Conservation (phyloP, 2,113 vertebrate genomes). For the Triplophysa tibetana region DNA sequence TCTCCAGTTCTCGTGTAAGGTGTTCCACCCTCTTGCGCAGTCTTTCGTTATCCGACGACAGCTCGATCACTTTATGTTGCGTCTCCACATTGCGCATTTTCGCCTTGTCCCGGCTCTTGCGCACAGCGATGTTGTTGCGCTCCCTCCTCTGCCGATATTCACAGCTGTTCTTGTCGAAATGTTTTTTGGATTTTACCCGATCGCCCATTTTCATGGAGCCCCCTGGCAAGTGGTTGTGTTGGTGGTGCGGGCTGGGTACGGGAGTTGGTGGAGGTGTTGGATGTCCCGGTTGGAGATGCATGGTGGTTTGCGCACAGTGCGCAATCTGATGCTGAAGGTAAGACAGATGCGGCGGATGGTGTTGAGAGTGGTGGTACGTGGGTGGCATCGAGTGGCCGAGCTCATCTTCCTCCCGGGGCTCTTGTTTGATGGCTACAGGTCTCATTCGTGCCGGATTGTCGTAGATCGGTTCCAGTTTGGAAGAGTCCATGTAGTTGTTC, state of each 20-base stretch:
- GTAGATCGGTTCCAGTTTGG: constrained; percentile 85
- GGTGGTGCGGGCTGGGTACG: constrained; percentile 88
- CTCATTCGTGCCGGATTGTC: constrained; percentile 82
- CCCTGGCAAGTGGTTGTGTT: constrained; percentile 62
- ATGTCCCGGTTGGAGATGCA: constrained; percentile 95
- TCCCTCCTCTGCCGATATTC: constrained; percentile 94
- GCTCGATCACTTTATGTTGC: constrained; percentile 95
- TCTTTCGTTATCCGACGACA: constrained; percentile 90
- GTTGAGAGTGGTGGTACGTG: constrained; percentile 76
- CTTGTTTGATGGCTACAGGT: constrained; percentile 93
- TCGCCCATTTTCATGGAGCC: constrained; percentile 73
- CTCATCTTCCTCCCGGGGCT: constrained; percentile 90
- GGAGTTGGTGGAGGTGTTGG: constrained; percentile 97
- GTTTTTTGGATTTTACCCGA: constrained; percentile 85
- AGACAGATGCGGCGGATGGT: constrained; percentile 75
- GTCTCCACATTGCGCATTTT: constrained; percentile 97
- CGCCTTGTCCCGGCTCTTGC: constrained; percentile 96
- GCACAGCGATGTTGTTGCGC: constrained; percentile 97
- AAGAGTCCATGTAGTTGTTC: constrained; percentile 82
- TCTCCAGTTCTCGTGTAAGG: constrained; percentile 92
- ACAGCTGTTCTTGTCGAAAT: constrained; percentile 90
- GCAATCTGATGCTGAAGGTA: constrained; percentile 96
- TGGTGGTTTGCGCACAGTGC: constrained; percentile 94
- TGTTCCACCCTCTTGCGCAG: constrained; percentile 94
- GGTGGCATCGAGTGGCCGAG: constrained; percentile 76